Base-by-base conservation (phyloP, 2,797 vertebrate genomes). In the Oreochromis grahami region DNA sequence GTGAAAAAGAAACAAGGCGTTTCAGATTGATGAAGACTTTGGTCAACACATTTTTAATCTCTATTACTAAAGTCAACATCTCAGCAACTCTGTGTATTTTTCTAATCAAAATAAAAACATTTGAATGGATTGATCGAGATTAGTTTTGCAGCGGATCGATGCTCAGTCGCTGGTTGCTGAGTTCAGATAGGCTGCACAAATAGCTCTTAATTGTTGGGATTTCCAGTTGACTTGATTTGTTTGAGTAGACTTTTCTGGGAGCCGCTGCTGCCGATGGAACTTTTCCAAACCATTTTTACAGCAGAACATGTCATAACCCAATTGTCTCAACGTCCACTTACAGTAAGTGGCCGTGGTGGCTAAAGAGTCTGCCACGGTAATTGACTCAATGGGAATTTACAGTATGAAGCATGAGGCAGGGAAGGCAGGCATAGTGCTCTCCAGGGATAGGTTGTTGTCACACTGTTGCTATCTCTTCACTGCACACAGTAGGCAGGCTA, bases 291-390 rank as follows among this genome's bases (percentile, higher is more conserved):
- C 36, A 77, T 84, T 90, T 90, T 88, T 88, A 91, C 87, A 89
- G 92, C 83, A 84, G 84, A 84, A 92, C 87, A 93, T 93, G 90
- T 93, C 91, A 90, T 95, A 95, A 95, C 92, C 92, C 91, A 94
- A 94, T 95, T 94, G 91, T 94, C 90, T 93, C 86, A 83, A 87
- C 32, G 87, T 94, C 91, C 93, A 95, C 91, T 95, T 94, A 92
- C 88, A 90, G 92, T 94, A 92, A 95, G 91, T 95, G 94, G 89
- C 84, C 81, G n/a, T 55, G 79, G 87, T 91, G 89, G 93, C 85
- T 94, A 91, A 94, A 93, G 91, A 91, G 87, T 81, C 89, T 87
- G 92, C 88, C 87, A 88, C 89, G 9, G 86, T 94, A 94, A 94
- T 93, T 93, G 95, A 94, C 93, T 94, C 88, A 89, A 88, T 91